Evolutionary conservation across 2,888 invertebrate genomes (phyloP).

Genomic region (Agriopis leucophaearia): DNA sequence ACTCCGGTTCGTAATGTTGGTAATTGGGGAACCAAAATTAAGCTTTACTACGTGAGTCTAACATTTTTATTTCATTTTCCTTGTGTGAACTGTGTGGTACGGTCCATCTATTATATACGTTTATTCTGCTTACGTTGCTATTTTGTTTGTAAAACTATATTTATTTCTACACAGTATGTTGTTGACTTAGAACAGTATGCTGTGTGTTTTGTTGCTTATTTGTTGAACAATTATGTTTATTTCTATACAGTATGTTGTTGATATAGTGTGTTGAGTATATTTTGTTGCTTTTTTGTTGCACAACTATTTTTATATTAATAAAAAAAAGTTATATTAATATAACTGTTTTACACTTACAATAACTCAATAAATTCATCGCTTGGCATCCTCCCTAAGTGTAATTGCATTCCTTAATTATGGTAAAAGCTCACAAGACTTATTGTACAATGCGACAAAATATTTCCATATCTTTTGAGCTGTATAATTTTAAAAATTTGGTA

Average conservation of each 20-base stretch:
- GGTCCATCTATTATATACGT: constrained; percentile 3
- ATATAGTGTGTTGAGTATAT: too few relatives aligned
- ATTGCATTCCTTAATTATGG: constrained; percentile 68
- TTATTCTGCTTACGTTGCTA: not conserved
- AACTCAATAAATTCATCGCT: constrained; percentile 69
- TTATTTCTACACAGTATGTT: too few relatives aligned
- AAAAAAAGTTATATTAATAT: not conserved
- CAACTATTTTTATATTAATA: not conserved
- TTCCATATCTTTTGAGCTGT: not conserved
- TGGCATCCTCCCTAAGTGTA: constrained; percentile 71
- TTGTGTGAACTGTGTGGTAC: constrained; percentile 29
- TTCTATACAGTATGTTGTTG: too few relatives aligned
- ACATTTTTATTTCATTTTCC: constrained; percentile 58
- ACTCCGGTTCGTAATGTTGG: constrained; percentile 63
- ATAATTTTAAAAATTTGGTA: too few relatives aligned
- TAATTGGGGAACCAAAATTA: constrained; percentile 70
- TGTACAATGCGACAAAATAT: not conserved
- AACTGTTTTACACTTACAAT: constrained; percentile 51
- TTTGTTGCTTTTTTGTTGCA: too few relatives aligned
- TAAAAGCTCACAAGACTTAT: not conserved
- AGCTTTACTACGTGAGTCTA: constrained; percentile 55
- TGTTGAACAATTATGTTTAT: too few relatives aligned
- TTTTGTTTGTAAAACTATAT: not conserved
- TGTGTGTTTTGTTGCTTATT: too few relatives aligned
- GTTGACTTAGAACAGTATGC: too few relatives aligned